Evolutionary conservation across 2,888 invertebrate genomes (phyloP).

Genomic region (Tolmerus cingulatus): DNA sequence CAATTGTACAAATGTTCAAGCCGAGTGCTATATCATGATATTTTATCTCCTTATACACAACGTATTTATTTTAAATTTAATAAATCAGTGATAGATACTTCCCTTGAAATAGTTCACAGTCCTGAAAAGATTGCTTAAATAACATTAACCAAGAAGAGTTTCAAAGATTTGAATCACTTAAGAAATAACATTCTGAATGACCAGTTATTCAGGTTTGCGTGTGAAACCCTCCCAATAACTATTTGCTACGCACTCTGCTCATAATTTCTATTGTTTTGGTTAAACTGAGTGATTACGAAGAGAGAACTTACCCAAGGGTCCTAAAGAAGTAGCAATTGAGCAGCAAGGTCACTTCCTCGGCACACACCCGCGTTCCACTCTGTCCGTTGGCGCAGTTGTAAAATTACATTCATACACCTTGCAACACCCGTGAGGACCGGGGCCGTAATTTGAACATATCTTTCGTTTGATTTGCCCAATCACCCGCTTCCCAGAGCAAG

Average conservation of each 20-base stretch:
- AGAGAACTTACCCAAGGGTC: background rate
- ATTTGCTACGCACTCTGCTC: background rate
- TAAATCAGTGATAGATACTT: background rate
- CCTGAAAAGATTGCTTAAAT: background rate
- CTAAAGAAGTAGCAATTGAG: background rate
- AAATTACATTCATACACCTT: background rate
- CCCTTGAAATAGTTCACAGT: background rate
- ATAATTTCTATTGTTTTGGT: background rate
- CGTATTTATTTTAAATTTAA: background rate
- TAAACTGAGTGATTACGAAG: background rate
- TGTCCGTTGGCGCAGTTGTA: background rate
- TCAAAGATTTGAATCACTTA: background rate
- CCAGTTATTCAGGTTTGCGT: conserved; percentile 27
- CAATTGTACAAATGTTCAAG: background rate
- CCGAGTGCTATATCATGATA: background rate
- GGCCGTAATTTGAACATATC: background rate
- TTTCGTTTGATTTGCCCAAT: background rate
- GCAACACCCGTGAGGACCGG: background rate
- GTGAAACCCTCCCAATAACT: background rate
- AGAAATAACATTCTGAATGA: background rate
- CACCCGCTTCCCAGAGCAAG: background rate
- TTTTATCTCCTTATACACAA: background rate
- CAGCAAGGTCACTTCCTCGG: background rate
- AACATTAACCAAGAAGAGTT: background rate
- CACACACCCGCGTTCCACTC: background rate